These are phyloP conservation scores for Hypotaenidia okinawae DNA, from an alignment of 2,797 vertebrate species.

Conservation along the genomic window DNA sequence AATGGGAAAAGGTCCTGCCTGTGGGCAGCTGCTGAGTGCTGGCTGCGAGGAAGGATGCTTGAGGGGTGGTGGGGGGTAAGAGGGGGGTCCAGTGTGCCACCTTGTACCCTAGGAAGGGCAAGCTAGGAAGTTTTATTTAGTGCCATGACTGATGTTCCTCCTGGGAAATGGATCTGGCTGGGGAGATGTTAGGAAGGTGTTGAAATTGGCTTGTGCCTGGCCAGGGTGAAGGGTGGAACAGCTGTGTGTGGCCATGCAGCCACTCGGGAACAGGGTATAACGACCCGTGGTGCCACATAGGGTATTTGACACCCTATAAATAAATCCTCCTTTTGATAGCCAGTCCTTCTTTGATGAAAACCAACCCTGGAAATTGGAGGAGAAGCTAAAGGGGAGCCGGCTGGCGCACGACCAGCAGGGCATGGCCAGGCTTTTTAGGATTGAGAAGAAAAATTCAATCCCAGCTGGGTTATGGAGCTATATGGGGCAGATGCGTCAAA, in stretches of 20 bases:
- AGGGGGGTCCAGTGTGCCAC: neutral
- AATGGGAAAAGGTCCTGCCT: neutral
- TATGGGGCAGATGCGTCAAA: neutral
- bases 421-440: neutral
- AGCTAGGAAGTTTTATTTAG: neutral
- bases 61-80: neutral
- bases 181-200: neutral
- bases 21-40: neutral
- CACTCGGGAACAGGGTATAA: neutral
- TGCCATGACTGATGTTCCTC: neutral
- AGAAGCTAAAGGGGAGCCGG: neutral
- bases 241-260: neutral
- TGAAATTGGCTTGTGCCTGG: neutral
- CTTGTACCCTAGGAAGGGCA: neutral
- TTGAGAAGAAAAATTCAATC: neutral
- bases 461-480: neutral
- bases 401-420: neutral
- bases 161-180: neutral
- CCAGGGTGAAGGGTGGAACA: neutral
- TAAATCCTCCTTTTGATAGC: constrained; percentile 34
- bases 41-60: neutral
- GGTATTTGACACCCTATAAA: constrained; percentile 76
- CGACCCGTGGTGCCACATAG: neutral
- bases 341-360: constrained; percentile 1
- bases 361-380: neutral